Conservation (phyloP, 2,797 vertebrate genomes). For the Tarsius wallacei region DNA sequence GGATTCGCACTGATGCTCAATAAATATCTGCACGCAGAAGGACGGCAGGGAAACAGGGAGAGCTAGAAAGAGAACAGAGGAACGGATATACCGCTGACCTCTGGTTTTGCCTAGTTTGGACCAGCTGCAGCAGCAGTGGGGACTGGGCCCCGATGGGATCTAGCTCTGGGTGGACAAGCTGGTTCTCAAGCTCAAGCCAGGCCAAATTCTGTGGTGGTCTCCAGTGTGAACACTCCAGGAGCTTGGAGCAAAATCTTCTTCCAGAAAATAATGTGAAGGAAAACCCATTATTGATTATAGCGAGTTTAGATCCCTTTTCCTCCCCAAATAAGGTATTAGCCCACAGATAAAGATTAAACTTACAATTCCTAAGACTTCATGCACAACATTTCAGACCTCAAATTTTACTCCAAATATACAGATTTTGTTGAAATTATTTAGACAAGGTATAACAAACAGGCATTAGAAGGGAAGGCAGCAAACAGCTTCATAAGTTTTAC, state of each 20-base stretch:
- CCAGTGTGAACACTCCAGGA: background rate
- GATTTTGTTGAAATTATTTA: slow-evolving; percentile 31
- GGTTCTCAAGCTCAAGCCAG: background rate
- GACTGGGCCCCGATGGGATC: background rate
- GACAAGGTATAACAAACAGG: background rate
- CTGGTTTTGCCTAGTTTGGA: background rate
- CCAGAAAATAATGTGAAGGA: background rate
- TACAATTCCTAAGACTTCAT: background rate
- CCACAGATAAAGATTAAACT: background rate
- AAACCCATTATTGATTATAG: background rate
- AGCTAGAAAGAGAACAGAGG: background rate
- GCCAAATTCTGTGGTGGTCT: background rate
- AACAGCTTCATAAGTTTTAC: no score
- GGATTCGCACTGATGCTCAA: background rate
- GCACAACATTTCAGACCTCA: background rate
- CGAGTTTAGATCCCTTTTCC: background rate
- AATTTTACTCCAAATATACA: background rate
- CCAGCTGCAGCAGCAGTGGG: background rate
- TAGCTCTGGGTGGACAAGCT: background rate
- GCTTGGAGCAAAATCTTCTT: background rate
- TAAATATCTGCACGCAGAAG: background rate
- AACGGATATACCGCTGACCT: background rate
- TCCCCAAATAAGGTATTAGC: slow-evolving; percentile 2
- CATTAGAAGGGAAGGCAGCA: background rate
- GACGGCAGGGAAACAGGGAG: background rate